phyloP scores from a whole-genome alignment of 2,888 invertebrate genomes.

The Plebejus anna region DNA sequence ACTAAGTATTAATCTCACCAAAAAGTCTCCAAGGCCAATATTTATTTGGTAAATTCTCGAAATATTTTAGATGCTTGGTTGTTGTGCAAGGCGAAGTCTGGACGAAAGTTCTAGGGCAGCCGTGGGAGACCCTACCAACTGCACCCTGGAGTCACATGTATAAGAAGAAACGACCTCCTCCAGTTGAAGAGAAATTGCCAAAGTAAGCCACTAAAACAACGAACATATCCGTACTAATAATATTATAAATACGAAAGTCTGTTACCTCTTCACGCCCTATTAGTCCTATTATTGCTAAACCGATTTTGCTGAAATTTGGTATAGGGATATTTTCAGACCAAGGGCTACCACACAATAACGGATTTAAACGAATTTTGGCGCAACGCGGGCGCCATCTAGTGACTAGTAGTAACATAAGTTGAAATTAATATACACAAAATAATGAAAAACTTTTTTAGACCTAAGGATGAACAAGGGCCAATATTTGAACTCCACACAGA shows the following conservation, averaged over 20 bases:
- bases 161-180: slow-evolving; percentile 74
- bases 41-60: neutral
- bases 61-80: slow-evolving; percentile 57
- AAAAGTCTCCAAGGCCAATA: too few species aligned
- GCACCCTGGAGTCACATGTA: slow-evolving; percentile 77
- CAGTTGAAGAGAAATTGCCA: slow-evolving; percentile 47
- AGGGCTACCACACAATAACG: too few species aligned
- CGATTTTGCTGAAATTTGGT: too few species aligned
- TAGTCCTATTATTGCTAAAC: too few species aligned
- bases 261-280: too few species aligned
- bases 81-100: slow-evolving; percentile 71
- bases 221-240: neutral
- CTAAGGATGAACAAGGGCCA: slow-evolving; percentile 49
- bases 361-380: too few species aligned
- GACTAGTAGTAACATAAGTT: too few species aligned
- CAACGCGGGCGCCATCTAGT: too few species aligned
- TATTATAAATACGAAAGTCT: neutral
- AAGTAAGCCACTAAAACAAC: slow-evolving; percentile 48
- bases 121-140: slow-evolving; percentile 69
- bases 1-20: too few species aligned
- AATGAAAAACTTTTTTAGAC: neutral
- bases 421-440: neutral
- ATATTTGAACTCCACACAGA: slow-evolving; percentile 58
- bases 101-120: slow-evolving; percentile 70
- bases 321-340: too few species aligned